Base-by-base conservation (phyloP, 92 coral and sea anemone genomes). In the Muricea muricata region DNA sequence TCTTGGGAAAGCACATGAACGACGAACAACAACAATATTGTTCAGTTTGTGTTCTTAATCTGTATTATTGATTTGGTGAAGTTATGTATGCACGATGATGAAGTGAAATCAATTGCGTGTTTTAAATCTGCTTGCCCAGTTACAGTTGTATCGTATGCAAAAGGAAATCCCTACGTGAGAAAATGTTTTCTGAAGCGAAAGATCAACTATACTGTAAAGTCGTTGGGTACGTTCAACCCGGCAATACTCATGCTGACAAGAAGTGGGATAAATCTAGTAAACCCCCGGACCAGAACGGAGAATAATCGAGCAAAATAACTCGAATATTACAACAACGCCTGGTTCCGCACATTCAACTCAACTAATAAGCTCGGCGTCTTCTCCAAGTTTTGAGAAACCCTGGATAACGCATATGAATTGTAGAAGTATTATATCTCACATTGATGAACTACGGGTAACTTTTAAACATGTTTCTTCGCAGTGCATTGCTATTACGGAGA, bases 271-370 rank as follows among this genome's bases (percentile, higher is more conserved):
- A 72, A 72, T 41, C 28, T 37, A 40, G 56, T 72, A 13, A 72
- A 72, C 54, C 78, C 57, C n/a, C 30, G 78, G 78, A 25, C 58
- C 57, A 68, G 72, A 26, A 65, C 72, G 50, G 50, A 45, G 50
- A 45, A 45, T 12, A 45, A 45, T 12, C 50, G 50, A 45, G 50
- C 50, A 45, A 45, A 17, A 45, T 45, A 45, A 45, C 50, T 79
- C 84, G 69, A 79, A 79, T 68, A 54, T 71, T 79, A 79, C 32
- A 71, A 79, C 84, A n/a, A 55, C 84, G 75, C 37, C 35, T 39
- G 55, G 65, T 55, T 57, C 75, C 42, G 42, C 42, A 37, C 42
- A 37, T 37, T 37, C 42, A 37, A 37, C 42, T 37, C 42, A 37
- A 37, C 42, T 37, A 37, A 37, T 37, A 37, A 37, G 9, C 42